These are phyloP conservation scores for Butastur rufipennis DNA, from an alignment of 2,113 vertebrate genomes.

Conservation along the genomic window DNA sequence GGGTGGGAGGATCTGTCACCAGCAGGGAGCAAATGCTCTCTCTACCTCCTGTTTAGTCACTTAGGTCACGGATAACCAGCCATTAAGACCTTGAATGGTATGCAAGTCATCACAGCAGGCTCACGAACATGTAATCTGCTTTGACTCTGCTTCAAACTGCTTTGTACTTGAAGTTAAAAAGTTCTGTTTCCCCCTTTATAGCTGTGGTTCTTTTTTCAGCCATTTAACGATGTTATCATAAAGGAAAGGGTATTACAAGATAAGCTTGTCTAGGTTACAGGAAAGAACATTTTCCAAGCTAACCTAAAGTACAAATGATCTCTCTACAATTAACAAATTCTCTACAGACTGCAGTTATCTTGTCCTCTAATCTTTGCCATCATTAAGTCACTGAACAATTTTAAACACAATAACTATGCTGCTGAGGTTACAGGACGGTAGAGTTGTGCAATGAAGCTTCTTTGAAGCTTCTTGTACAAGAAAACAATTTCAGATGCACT, in stretches of 20 bases:
- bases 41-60: neutral
- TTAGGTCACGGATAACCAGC: neutral
- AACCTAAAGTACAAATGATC: neutral
- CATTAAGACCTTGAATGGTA: neutral
- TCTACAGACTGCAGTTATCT: neutral
- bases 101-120: neutral
- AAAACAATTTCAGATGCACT: constrained; percentile 16
- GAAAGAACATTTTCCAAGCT: constrained; percentile 10
- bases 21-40: neutral
- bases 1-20: neutral
- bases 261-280: constrained; percentile 9
- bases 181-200: neutral
- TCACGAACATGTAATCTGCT: neutral
- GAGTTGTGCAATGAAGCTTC: neutral
- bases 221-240: neutral
- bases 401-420: neutral
- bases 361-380: neutral
- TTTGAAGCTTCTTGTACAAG: neutral
- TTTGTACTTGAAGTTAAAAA: neutral
- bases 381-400: neutral
- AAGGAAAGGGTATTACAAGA: constrained; percentile 8
- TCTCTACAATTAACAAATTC: neutral
- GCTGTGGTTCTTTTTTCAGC: neutral
- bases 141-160: neutral
- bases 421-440: neutral